A percentile compares a stretch with the other conserved stretches of the same genome.
These are phyloP conservation scores for Calyptommatus sinebrachiatus DNA, from an alignment of 2,113 vertebrate genomes.

Conservation along the genomic window DNA sequence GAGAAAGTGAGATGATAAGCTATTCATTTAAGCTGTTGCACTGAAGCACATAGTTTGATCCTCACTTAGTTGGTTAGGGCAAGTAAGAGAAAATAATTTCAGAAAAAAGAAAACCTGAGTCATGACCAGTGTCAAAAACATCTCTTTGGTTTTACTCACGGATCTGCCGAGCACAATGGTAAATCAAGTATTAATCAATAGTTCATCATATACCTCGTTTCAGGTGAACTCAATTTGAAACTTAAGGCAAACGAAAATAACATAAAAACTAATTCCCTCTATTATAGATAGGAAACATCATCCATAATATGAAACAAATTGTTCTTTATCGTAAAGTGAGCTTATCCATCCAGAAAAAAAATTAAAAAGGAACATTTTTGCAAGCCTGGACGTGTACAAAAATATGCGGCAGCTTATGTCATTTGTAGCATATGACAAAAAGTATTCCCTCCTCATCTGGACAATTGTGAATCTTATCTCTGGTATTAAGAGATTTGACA, in stretches of 20 bases:
- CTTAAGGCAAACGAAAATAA: not conserved
- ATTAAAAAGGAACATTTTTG: not conserved
- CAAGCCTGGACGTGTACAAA: not conserved
- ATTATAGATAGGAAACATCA: not conserved
- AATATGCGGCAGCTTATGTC: no score
- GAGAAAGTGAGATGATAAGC: not conserved
- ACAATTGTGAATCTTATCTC: not conserved
- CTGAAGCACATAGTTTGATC: not conserved
- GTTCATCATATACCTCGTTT: conserved; percentile 2
- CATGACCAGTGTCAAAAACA: not conserved
- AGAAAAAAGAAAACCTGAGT: not conserved
- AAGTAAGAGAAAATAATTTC: not conserved
- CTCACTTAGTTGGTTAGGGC: not conserved
- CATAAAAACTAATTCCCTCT: not conserved
- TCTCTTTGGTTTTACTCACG: not conserved
- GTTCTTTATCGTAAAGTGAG: not conserved
- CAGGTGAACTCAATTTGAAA: not conserved
- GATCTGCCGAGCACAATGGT: conserved; percentile 3
- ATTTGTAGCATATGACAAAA: not conserved
- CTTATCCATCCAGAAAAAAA: not conserved
- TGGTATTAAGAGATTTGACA: not conserved
- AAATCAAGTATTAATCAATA: conserved; percentile 12
- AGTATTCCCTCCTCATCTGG: not conserved
- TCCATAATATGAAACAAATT: conserved; percentile 8
- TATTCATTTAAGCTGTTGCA: not conserved